Evolutionary conservation across 2,797 vertebrate genomes (phyloP), one percentile per base, ranked within the genome.

Genomic region (Pampus argenteus): DNA sequence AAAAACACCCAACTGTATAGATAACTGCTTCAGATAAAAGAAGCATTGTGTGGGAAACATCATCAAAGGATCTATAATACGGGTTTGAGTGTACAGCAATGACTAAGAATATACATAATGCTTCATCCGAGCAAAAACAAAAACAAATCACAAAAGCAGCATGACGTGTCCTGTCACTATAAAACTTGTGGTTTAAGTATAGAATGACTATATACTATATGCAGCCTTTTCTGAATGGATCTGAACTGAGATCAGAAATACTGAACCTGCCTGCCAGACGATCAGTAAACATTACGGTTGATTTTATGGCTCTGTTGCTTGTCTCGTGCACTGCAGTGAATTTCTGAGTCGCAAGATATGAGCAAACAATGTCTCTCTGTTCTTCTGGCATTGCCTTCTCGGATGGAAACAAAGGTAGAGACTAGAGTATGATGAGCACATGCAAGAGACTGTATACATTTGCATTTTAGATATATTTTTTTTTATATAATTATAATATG

Each of bases 231-330:
- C 28, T 34, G 13, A 54, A 55, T 18, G 23, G n/a, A 3, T 14
- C 14, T n/a, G n/a, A 4, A 22, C 9, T 14, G 10, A 55, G 2
- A 62, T 1, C 1, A 52, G 18, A 18, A 36, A 34, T n/a, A 2
- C 2, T 3, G 20, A 57, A 2, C 10, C 6, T 10, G 13, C 26
- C 18, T 9, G 5, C 2, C 20, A 25, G 47, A 31, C 8, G 9
- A 40, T 2, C 1, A 48, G 13, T 49, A 40, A 50, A 65, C 31
- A 61, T 55, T 31, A 38, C 34, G 56, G 26, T 22, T 72, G 23
- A 51, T 23, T 64, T 66, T 76, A 23, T 2, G 45, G 42, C 28
- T 17, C 45, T 48, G n/a, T 26, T 60, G 57, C 23, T 52, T 47
- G 25, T 48, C 20, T 11, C 9, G 7, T 34, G 44, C 22, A 49